phyloP scores from a whole-genome alignment of 2,113 vertebrate genomes.

The Onychorhynchus coronatus region DNA sequence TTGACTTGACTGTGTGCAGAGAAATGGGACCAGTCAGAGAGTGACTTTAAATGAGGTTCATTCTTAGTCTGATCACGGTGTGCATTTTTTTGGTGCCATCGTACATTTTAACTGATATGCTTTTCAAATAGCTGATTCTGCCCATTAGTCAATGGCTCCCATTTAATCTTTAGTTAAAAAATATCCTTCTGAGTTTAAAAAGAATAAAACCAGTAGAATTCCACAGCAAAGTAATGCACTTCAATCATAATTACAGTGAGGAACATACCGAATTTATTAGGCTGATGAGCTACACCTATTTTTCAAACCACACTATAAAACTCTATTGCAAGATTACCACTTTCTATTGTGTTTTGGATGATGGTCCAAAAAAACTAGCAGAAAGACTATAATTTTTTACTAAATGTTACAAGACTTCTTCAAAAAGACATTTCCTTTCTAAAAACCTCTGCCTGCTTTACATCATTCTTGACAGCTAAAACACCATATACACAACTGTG shows the following conservation, averaged over 20 bases:
- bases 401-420: not conserved
- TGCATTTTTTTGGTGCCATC: conserved; percentile 40
- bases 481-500: not conserved
- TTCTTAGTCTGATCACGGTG: conserved; percentile 30
- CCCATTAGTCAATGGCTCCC: conserved; percentile 13
- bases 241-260: conserved; percentile 21
- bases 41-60: conserved; percentile 9
- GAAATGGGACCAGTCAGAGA: not conserved
- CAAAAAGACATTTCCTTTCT: not conserved
- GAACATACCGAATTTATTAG: conserved; percentile 17
- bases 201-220: conserved; percentile 13
- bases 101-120: conserved; percentile 45
- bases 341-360: conserved; percentile 7
- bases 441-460: not conserved
- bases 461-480: not conserved
- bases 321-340: not conserved
- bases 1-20: not conserved
- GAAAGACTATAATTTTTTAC: not conserved
- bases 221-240: not conserved
- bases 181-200: conserved; percentile 8
- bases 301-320: conserved; percentile 17
- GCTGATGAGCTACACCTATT: conserved; percentile 4
- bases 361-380: not conserved
- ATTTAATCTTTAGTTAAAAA: conserved; percentile 41
- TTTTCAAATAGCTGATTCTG: conserved; percentile 46